Base-by-base conservation (phyloP, 2,888 invertebrate genomes). In the Scrobipalpa atriplicella region DNA sequence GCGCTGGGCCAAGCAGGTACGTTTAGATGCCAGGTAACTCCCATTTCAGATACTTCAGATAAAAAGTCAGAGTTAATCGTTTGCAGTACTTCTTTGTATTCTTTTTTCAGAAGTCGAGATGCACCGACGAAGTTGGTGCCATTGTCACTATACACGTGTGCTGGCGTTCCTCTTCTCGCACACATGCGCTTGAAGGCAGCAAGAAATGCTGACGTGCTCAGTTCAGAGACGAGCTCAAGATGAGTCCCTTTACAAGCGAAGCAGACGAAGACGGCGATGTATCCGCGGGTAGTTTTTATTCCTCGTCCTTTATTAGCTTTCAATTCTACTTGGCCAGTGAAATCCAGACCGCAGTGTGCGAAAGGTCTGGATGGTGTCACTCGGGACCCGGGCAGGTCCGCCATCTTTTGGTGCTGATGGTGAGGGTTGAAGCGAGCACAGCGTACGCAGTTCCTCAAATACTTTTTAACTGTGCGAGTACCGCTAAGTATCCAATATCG, bases 1-100 rank as follows among this genome's bases (percentile, higher is more conserved):
- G 54, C 54, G 11, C 10, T 54, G 21, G 19, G 54, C 54, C 54
- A 54, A 10, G 54, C 18, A 16, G 54, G 54, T 47, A 38, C 38
- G 38, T 38, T 38, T 8, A 38, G 38, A 38, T 38, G 8, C 6
- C 38, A 38, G n/a, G n/a, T n/a, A n/a, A n/a, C n/a, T n/a, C n/a
- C n/a, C n/a, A n/a, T n/a, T n/a, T n/a, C n/a, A n/a, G 38, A 38
- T 38, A 38, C 38, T 38, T 38, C 38, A 8, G 38, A 38, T 38
- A 38, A 8, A 38, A 38, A 7, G 38, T 38, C 38, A 38, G 5
- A 8, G 38, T 38, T 38, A 8, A 38, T 38, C 8, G 38, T 38
- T 8, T 38, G 38, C 6, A 38, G 38, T 7, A 38, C 8, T 38
- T 38, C 38, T 38, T 8, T 38, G 38, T 38, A 38, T 38, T 38